Evolutionary conservation across 2,797 vertebrate genomes (phyloP), one percentile per base, ranked within the genome.

Genomic region (Microctenopoma stevenorrisi): DNA sequence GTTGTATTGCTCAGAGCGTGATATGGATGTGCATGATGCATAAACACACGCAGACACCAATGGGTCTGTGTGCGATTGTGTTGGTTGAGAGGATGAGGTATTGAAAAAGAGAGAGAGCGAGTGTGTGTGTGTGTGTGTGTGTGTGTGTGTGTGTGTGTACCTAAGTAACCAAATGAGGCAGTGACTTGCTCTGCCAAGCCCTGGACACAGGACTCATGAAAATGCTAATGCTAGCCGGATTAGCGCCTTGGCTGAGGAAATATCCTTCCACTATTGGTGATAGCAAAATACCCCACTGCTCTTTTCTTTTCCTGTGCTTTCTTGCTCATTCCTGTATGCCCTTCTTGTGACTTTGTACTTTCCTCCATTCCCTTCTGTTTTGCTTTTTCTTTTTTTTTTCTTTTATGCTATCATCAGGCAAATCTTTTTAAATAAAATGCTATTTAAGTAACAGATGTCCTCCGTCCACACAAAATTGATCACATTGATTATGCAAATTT

Each of bases 211-310:
- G 77, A 85, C 89, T 90, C 90, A 93, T 94, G 92, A 94, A 94
- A 93, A 94, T 94, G 92, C 90, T 93, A 94, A 94, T 93, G 88
- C 75, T 88, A 84, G 87, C 79, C 74, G 86, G 93, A 94, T 94
- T 92, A 92, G 78, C 51, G 73, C 65, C 64, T 74, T 86, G 85
- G 86, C 86, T 83, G 72, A 80, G 75, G 87, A 89, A 83, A 88
- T 84, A 88, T 83, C 78, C 81, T 74, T 76, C 55, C 64, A 86
- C 84, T 84, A 83, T 72, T 80, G 70, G 78, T 79, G 81, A 90
- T 84, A 79, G 81, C 69, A 84, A 80, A 88, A 86, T 59, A 78
- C 70, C 66, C 77, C 78, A 79, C 77, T 84, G 79, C 84, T 82
- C 58, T 62, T 75, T 84, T 73, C 66, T 78, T 71, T 43, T 37